Evolutionary conservation across 2,797 vertebrate species (phyloP), one percentile per base, ranked within the genome.

Genomic region (Pangasius mekongensis): DNA sequence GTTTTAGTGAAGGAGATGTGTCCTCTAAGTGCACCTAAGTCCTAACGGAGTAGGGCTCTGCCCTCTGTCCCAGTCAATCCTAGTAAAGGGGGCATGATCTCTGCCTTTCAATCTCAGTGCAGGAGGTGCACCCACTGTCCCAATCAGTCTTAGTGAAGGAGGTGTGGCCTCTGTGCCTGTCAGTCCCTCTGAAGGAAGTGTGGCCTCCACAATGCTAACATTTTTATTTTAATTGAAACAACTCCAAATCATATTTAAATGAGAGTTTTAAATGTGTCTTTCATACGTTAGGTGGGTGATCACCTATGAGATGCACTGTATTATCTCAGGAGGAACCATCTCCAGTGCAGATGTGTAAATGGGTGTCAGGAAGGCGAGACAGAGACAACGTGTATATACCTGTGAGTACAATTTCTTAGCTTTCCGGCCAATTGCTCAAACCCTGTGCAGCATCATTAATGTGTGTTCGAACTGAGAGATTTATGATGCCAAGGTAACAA

Each of bases 381-480:
- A 36, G 30, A 71, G 56, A 36, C 10, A 24, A 9, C 8, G 20
- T 58, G 54, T 58, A 10, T 60, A 30, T 62, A 84, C 77, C n/a
- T 64, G 58, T 66, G 39, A 87, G 47, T 47, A 83, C 43, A 69
- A 66, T 73, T 81, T 39, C 64, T 30, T 60, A 85, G 64, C 36
- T 62, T 64, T 86, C 89, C 14, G 30, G 13, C 47, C 73, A 91
- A 88, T 88, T 87, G 86, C 56, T 52, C 56, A 30, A 76, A 83
- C 30, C 69, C n/a, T 73, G 54, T 54, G 58, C 80, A 62, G 66
- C n/a, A 11, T 87, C 86, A 76, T 67, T 62, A 43, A 3, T 18
- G 47, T 74, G 43, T 22, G 33, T 54, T 74, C 14, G 39, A 64
- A 83, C 39, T 62, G 67, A 76, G 81, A 74, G 56, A 87, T 47